Base-by-base conservation (phyloP, 2,888 invertebrate species). In the Serrognathus titanus region DNA sequence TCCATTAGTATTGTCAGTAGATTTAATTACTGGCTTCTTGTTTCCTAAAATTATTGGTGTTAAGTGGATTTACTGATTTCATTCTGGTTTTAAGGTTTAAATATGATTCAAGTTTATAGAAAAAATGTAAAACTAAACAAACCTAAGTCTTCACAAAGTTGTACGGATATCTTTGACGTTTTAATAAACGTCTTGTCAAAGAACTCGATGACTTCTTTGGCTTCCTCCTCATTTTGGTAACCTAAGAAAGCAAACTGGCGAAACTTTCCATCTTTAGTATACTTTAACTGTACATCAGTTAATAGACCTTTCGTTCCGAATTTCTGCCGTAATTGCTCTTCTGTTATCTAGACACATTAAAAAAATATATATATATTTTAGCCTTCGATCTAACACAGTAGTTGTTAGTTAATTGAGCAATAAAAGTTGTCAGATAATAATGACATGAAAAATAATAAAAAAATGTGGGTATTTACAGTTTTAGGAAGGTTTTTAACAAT, bases 171-270 rank as follows among this genome's bases (percentile, higher is more conserved):
- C 79, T 85, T 88, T 69, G 85, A 86, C 1, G 94, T 90, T 65
- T 90, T 89, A 51, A 98, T 85, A 72, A 85, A 97, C 1, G 92
- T 87, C 57, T 91, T 88, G 77, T 98, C 83, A 64, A 94, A 93
- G 71, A 87, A 86, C 12, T 88, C 80, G 36, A 87, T 81, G 0
- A 97, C 97, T 36, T 81, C 81, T 48, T 83, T 71, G 0, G 95
- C 97, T 71, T 93, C 89, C 48, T 87, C 85, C 60, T 89, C 90
- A 16, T 82, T 85, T 71, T 91, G 87, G 75, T 86, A 98, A 6
- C 98, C 98, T 66, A 99, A 81, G 73, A 98, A 98, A 3, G 89
- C 94, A 79, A 98, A 98, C 69, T 90, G 88, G 57, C 98, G 83
- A 75, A 98, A 98, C 72, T 87, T 88, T 7, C 97, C 97, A 80